Conservation (phyloP, 1,140 invertebrate species). For the Venturia canescens region DNA sequence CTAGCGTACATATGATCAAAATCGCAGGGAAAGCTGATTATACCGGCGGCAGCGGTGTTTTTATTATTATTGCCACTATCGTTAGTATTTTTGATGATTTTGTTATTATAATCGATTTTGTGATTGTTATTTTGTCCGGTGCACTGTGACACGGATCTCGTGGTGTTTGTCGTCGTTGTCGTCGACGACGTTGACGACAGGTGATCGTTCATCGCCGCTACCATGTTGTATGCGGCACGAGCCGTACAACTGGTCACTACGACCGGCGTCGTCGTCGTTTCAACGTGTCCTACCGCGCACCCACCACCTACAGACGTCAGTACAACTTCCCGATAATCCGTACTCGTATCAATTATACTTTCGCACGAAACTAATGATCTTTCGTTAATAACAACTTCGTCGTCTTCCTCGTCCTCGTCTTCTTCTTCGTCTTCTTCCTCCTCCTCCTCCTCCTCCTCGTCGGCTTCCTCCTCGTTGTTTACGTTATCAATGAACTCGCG, state of each 20-base stretch:
- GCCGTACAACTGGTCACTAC: constrained; percentile 44
- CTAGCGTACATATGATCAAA: constrained; percentile 80
- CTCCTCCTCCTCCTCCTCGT: constrained; percentile 53
- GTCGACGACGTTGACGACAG: constrained; percentile 70
- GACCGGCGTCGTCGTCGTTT: constrained; percentile 43
- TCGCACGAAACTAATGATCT: constrained; percentile 1
- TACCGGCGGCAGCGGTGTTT: constrained; percentile 59
- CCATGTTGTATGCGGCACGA: constrained; percentile 69
- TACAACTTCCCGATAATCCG: constrained; percentile 42
- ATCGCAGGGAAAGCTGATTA: constrained; percentile 74
- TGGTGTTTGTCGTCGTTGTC: constrained; percentile 64
- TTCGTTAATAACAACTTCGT: constrained; percentile 34
- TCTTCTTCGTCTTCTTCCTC: constrained; percentile 37
- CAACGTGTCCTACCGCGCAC: constrained; percentile 9
- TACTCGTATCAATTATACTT: not conserved
- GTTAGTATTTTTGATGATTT: constrained; percentile 42
- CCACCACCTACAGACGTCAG: constrained; percentile 14
- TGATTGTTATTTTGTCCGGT: constrained; percentile 43
- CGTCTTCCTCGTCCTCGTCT: constrained; percentile 36
- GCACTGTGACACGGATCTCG: constrained; percentile 42
- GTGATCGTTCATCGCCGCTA: constrained; percentile 76
- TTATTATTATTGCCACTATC: constrained; percentile 62
- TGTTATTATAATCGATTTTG: constrained; percentile 30
- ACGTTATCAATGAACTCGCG: constrained; percentile 28
- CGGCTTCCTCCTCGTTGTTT: constrained; percentile 38